phyloP scores from a whole-genome alignment of 2,797 vertebrate genomes.

The Lagorchestes hirsutus region DNA sequence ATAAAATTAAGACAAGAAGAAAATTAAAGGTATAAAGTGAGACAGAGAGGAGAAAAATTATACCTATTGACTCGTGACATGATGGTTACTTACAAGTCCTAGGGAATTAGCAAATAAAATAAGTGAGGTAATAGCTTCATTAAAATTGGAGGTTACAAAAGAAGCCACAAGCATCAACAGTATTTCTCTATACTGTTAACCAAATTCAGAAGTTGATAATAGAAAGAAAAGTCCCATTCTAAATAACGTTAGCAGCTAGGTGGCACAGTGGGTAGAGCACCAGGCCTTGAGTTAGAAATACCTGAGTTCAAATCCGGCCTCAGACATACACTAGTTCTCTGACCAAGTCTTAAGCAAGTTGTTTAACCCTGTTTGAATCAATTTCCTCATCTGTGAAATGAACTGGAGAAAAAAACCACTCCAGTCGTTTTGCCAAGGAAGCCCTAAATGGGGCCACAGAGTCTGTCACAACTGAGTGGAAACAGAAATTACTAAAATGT shows the following conservation, averaged over 20 bases:
- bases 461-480: not conserved
- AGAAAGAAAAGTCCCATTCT: not conserved
- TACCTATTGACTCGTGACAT: not conserved
- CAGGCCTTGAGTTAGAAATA: not conserved
- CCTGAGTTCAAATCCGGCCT: not conserved
- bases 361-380: not conserved
- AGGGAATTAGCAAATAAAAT: not conserved
- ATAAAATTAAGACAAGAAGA: not conserved
- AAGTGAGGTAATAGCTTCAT: not conserved
- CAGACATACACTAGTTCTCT: not conserved
- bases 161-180: not conserved
- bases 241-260: not conserved
- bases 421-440: not conserved
- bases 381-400: not conserved
- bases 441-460: not conserved
- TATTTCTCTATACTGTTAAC: not conserved
- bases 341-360: not conserved
- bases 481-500: not conserved
- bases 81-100: not conserved
- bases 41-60: not conserved
- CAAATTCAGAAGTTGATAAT: not conserved
- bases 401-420: not conserved
- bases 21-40: not conserved
- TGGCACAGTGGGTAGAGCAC: not conserved
- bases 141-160: not conserved